Conservation (phyloP, 1,140 invertebrate species). For the Zophobas morio region DNA sequence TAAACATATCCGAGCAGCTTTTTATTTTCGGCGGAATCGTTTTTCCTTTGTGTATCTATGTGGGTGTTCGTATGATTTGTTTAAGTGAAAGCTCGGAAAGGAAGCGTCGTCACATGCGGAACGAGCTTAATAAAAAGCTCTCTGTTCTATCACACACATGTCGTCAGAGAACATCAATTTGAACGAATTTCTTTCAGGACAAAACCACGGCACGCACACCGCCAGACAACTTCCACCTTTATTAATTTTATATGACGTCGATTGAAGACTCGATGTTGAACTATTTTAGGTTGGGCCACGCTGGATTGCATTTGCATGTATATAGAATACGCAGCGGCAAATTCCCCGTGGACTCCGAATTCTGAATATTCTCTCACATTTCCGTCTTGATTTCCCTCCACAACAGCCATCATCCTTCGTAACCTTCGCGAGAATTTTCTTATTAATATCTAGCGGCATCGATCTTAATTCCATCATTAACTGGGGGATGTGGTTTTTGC, state of each 20-base stretch:
- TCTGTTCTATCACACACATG: slow-evolving; percentile 14
- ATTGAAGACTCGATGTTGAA: slow-evolving; percentile 38
- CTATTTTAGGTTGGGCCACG: slow-evolving; percentile 28
- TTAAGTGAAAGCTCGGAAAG: slow-evolving; percentile 7
- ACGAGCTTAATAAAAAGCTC: slow-evolving; percentile 16
- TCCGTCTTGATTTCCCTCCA: slow-evolving; percentile 22
- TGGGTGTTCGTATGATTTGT: slow-evolving; percentile 10
- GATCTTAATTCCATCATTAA: slow-evolving; percentile 38
- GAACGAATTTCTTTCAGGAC: slow-evolving; percentile 4
- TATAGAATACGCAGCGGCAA: slow-evolving; percentile 48
- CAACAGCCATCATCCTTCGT: slow-evolving; percentile 11
- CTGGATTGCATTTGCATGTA: slow-evolving; percentile 53
- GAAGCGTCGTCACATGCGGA: not conserved
- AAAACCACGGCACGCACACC: slow-evolving; percentile 26
- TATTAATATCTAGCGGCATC: slow-evolving; percentile 26
- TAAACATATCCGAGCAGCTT: too few species aligned
- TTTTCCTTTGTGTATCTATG: not conserved
- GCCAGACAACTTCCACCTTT: slow-evolving; percentile 26
- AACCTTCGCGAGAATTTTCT: not conserved
- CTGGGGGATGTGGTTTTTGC: slow-evolving; percentile 1
- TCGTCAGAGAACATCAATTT: slow-evolving; percentile 8
- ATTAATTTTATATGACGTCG: slow-evolving; percentile 39
- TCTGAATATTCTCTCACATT: slow-evolving; percentile 42
- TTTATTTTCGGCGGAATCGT: not conserved
- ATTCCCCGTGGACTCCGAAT: slow-evolving; percentile 38